Conservation (phyloP, 2,797 vertebrate species). For the Selene dorsalis region DNA sequence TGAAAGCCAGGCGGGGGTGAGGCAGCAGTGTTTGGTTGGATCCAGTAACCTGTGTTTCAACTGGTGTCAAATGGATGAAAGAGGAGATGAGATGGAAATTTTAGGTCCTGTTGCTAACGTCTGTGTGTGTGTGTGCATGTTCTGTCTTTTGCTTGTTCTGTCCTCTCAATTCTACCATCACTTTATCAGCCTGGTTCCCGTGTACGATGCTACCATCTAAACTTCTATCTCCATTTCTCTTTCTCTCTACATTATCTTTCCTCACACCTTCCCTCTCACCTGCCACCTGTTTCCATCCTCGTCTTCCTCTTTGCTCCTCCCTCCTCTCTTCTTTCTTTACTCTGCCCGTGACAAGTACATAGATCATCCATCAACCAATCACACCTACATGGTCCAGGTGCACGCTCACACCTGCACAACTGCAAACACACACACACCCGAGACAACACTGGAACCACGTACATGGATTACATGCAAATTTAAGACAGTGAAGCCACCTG, state of each 20-base stretch:
- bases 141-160: too few species aligned
- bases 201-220: background rate
- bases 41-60: conserved; percentile 48
- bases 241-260: background rate
- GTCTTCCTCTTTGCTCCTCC: background rate
- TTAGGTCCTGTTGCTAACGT: conserved; percentile 10
- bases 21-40: conserved; percentile 6
- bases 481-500: conserved; percentile 10
- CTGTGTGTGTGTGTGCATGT: background rate
- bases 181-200: too few species aligned
- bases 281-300: background rate
- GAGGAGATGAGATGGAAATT: conserved; percentile 42
- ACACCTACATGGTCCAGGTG: conserved; percentile 15
- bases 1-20: background rate
- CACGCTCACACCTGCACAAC: background rate
- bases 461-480: conserved; percentile 17
- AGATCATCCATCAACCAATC: conserved; percentile 44
- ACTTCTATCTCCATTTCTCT: background rate
- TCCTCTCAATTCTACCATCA: too few species aligned
- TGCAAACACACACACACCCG: background rate
- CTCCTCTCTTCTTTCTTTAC: too few species aligned
- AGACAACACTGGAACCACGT: background rate
- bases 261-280: background rate
- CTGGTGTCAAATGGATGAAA: conserved; percentile 46
- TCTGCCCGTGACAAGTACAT: conserved; percentile 5